Percentiles rank a stretch among this genome's conserved stretches.
Evolutionary conservation across 1,140 invertebrate genomes (phyloP).

Genomic region (Drosophila ambigua): DNA sequence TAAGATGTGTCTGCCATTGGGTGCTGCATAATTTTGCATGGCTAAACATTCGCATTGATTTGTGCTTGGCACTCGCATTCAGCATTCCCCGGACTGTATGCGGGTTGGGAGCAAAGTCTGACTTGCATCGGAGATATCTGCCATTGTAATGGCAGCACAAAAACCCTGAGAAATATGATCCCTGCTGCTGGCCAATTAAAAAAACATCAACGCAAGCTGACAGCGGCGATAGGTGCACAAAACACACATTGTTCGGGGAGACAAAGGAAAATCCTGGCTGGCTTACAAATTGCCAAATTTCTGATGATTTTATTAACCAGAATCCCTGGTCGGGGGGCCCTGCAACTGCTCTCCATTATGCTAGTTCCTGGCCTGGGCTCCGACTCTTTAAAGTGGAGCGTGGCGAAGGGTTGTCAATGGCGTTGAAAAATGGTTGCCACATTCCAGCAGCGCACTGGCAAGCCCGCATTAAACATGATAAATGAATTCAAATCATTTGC

Average conservation of each 20-base stretch:
- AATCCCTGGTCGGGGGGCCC: conserved; percentile 9
- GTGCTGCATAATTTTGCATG: conserved; percentile 55
- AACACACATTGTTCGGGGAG: too few relatives aligned
- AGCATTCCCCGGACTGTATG: conserved; percentile 16
- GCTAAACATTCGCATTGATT: conserved; percentile 22
- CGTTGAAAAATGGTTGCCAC: conserved; percentile 65
- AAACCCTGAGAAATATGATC: too few relatives aligned
- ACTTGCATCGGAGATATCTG: conserved; percentile 7
- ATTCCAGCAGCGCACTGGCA: conserved; percentile 52
- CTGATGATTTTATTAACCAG: conserved; percentile 16
- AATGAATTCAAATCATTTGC: conserved; percentile 79
- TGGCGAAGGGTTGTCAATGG: conserved; percentile 44
- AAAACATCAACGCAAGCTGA: too few relatives aligned
- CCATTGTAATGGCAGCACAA: not conserved
- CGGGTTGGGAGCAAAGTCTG: conserved; percentile 5
- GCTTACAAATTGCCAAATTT: too few relatives aligned
- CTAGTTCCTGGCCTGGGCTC: conserved; percentile 2
- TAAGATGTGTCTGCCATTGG: conserved; percentile 13
- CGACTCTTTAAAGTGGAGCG: conserved; percentile 17
- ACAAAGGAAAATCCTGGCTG: too few relatives aligned
- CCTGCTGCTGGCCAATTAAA: too few relatives aligned
- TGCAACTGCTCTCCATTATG: conserved; percentile 35
- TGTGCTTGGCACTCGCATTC: conserved; percentile 20
- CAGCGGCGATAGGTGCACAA: too few relatives aligned
- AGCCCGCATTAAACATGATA: conserved; percentile 72